Base-by-base conservation (phyloP, 2,797 vertebrate species). In the Girardinus metallicus region DNA sequence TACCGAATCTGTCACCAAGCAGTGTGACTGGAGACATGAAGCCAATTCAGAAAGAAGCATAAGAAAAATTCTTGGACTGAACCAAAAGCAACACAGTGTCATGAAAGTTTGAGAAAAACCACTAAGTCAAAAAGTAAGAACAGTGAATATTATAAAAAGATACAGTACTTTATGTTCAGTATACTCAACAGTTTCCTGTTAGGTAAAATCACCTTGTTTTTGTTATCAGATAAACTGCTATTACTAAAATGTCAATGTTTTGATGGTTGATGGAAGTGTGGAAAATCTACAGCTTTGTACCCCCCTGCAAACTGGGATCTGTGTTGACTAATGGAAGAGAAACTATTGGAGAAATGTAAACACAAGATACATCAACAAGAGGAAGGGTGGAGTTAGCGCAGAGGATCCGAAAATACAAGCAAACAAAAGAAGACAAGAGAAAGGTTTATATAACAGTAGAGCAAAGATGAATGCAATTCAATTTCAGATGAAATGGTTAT, bases 261-360 rank as follows among this genome's bases (percentile, higher is more conserved):
- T 72, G 26, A n/a, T 46, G 43, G n/a, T 46, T 71, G 53, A 73
- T 53, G 6, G 62, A 57, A 73, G 29, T 60, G 68, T 57, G 66
- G 23, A 71, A 73, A 78, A 74, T 87, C 64, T 68, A 70, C 26
- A 60, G 79, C 78, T 71, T 86, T 84, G 78, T 75, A 64, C 74
- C 55, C 15, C 46, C 47, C 39, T 7, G 66, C 83, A 91, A 84
- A 85, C 78, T 78, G 55, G 8, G 36, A 86, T 85, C 74, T 74
- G 75, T 74, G 85, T 87, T 82, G 87, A 90, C 79, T 74, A 5
- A 60, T 74, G 77, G 39, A 83, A 74, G 66, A 86, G 80, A 82
- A 86, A 82, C 60, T 73, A 66, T 74, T 29, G 66, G 60, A 86
- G 80, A 74, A 88, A 85, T 80, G 71, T 85, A 89, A 89, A 91